These are phyloP conservation scores for rat (Rattus norvegicus) DNA, from an alignment of 2,113 vertebrate species.

Conservation along the genomic window GRCr8 NC_086039.1:19270001-19270500, in stretches of 20 bases:
- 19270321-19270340: no score
- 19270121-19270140: background rate
- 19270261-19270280: background rate
- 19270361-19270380: no score
- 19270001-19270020: background rate
- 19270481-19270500: background rate
- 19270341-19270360: background rate
- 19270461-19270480: background rate
- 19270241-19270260: background rate
- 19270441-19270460: background rate
- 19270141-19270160: background rate
- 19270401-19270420: background rate
- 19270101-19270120: background rate
- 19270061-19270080: background rate
- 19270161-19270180: background rate
- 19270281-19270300: background rate
- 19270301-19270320: background rate
- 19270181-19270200: background rate
- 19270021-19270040: background rate
- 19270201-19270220: background rate
- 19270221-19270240: background rate
- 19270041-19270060: background rate
- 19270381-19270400: background rate
- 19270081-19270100: background rate
- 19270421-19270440: background rate